phyloP scores from a whole-genome alignment of 2,888 invertebrate species.

The Bombyx huttoni region DNA sequence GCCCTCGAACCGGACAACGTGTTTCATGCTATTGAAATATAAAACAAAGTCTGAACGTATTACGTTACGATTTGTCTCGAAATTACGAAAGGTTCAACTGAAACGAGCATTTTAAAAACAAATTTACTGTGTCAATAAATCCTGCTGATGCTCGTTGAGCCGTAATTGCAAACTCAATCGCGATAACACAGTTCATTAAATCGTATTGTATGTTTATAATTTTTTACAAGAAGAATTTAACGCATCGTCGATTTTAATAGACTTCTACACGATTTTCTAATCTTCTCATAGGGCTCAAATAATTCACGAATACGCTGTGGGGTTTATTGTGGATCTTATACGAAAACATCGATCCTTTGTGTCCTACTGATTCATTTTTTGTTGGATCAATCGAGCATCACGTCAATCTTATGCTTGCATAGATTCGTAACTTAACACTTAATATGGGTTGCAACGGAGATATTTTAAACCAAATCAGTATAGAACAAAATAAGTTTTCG shows the following conservation, averaged over 20 bases:
- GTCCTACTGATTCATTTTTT: no score
- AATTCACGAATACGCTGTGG: neutral
- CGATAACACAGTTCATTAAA: neutral
- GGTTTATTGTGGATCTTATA: neutral
- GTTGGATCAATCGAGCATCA: no score
- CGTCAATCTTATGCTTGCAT: no score
- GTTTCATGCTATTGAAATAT: neutral
- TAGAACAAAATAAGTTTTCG: no score
- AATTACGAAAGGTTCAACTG: no score
- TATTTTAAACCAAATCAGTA: no score
- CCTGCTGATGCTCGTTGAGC: neutral
- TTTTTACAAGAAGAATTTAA: neutral
- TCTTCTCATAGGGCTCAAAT: neutral
- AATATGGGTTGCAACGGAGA: no score
- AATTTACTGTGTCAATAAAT: neutral
- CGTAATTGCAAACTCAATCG: neutral
- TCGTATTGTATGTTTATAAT: neutral
- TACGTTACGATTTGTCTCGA: no score
- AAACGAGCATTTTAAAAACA: no score
- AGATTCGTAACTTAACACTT: no score
- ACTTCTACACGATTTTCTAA: neutral
- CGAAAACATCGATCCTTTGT: no score
- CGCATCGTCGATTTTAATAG: neutral
- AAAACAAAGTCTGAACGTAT: no score
- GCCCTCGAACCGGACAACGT: neutral